Evolutionary conservation across 37 sponge, comb jelly and placozoan species (phyloP).

Genomic region (Spongilla lacustris): DNA sequence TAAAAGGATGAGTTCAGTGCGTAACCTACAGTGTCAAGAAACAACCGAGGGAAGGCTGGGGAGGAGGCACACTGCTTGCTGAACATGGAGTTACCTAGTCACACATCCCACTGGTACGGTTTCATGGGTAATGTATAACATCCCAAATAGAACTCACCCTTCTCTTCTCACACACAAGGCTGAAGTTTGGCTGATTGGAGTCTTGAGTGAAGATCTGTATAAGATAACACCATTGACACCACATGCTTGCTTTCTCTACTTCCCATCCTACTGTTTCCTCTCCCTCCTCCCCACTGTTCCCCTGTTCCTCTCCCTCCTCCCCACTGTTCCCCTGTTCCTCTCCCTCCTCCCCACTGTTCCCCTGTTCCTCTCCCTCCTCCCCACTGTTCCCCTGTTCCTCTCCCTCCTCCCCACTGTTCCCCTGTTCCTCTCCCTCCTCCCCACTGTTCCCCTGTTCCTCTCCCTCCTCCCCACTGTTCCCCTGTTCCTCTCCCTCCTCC

Average conservation of each 20-base stretch:
- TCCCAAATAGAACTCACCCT: conserved; percentile 26
- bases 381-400: neutral
- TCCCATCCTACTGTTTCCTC: neutral
- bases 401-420: neutral
- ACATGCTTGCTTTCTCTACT: neutral
- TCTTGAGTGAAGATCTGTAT: conserved; percentile 32
- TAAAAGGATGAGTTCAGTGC: too few species aligned
- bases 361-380: conserved; percentile 3
- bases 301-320: too few species aligned
- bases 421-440: neutral
- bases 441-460: neutral
- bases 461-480: neutral
- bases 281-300: too few species aligned
- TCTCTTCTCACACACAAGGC: conserved; percentile 37
- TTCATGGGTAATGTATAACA: neutral
- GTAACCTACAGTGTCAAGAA: too few species aligned
- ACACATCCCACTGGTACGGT: neutral
- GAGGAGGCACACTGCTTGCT: too few species aligned
- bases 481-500: neutral
- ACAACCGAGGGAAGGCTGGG: too few species aligned
- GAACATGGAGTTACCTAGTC: too few species aligned
- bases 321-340: too few species aligned
- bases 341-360: neutral
- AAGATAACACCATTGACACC: neutral
- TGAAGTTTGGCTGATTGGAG: conserved; percentile 52